phyloP scores from a whole-genome alignment of 2,797 vertebrate species.

The Staurois parvus region DNA sequence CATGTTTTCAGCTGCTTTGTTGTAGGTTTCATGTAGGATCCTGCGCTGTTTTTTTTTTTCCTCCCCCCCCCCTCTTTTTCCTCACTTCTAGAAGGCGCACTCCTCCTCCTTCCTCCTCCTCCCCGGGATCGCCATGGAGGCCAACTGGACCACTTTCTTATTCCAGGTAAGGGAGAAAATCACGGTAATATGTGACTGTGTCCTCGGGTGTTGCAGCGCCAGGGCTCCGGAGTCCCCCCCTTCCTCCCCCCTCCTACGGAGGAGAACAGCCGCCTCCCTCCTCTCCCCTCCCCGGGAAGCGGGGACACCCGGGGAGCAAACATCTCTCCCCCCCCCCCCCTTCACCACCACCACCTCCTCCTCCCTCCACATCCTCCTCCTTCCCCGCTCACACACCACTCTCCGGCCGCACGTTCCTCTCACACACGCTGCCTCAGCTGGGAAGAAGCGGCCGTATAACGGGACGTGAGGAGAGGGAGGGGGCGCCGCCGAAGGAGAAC shows the following conservation, averaged over 20 bases:
- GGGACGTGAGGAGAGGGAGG: no score
- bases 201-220: constrained; percentile 1
- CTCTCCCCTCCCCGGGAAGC: constrained; percentile 63
- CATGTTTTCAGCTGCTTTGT: constrained; percentile 81
- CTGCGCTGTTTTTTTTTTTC: constrained; percentile 40
- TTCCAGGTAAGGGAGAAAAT: constrained; percentile 74
- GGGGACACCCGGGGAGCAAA: constrained; percentile 62
- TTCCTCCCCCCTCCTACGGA: constrained; percentile 49
- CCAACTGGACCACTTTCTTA: constrained; percentile 82
- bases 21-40: constrained; percentile 77
- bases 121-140: constrained; percentile 72
- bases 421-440: background rate
- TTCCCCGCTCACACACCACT: constrained; percentile 32
- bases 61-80: background rate
- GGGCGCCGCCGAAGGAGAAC: background rate
- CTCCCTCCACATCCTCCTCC: constrained; percentile 42
- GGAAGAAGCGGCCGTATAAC: background rate
- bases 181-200: background rate
- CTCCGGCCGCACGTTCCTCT: background rate
- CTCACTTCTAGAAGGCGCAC: background rate
- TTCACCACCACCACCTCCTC: constrained; percentile 44
- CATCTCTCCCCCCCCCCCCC: constrained; percentile 55
- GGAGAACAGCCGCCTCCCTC: constrained; percentile 65
- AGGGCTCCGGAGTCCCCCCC: constrained; percentile 52
- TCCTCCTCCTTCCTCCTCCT: constrained; percentile 29